Evolutionary conservation across 92 coral and sea anemone genomes (phyloP).

Genomic region (Hydrozoanthus gracilis): DNA sequence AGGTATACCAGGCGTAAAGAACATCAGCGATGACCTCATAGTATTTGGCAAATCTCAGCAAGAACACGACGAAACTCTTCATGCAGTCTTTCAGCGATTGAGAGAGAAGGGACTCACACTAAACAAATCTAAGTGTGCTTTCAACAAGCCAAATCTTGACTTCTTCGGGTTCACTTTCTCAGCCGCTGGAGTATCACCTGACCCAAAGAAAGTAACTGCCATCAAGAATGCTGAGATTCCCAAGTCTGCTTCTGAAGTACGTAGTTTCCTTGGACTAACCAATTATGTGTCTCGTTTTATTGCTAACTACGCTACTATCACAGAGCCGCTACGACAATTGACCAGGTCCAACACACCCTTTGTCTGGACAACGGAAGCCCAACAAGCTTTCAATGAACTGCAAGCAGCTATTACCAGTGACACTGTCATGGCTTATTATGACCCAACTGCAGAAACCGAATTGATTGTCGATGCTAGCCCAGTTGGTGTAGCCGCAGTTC

Average conservation of each 20-base stretch:
- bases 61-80: constrained; percentile 14
- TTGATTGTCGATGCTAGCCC: constrained; percentile 6
- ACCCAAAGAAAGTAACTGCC: too few species aligned
- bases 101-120: constrained; percentile 41
- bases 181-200: constrained; percentile 27
- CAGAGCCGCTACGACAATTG: constrained; percentile 41
- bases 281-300: constrained; percentile 41
- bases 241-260: constrained; percentile 23
- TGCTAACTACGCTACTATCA: too few species aligned
- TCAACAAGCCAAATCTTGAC: too few species aligned
- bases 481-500: not conserved
- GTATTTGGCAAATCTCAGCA: not conserved
- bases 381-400: constrained; percentile 55
- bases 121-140: constrained; percentile 11
- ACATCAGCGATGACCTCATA: constrained; percentile 21
- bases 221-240: constrained; percentile 21
- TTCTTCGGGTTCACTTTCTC: constrained; percentile 40
- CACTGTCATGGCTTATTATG: too few species aligned
- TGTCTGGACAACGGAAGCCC: constrained; percentile 54
- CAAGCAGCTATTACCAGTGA: constrained; percentile 43
- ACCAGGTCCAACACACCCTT: constrained; percentile 45
- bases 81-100: constrained; percentile 26
- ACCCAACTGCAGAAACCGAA: constrained; percentile 46
- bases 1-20: too few species aligned
- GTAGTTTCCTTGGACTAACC: constrained; percentile 42